A percentile compares a stretch with the other conserved stretches of the same genome.
Conservation (phyloP, 2,797 vertebrate genomes). For the Phaenicophaeus curvirostris region DNA sequence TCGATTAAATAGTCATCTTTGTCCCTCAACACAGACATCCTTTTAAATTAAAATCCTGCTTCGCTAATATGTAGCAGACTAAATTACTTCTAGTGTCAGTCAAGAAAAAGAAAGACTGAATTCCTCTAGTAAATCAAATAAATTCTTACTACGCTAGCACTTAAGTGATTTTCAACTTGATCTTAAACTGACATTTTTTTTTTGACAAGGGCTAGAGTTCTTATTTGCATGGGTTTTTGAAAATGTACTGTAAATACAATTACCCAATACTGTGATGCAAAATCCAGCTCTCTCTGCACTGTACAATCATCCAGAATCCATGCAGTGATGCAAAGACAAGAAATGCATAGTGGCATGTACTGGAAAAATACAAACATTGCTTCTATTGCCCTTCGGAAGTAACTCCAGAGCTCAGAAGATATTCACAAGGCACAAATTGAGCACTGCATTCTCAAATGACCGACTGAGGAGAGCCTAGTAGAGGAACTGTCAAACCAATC, state of each 20-base stretch:
- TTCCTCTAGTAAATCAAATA: not conserved
- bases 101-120: not conserved
- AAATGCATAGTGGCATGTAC: not conserved
- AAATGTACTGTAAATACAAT: not conserved
- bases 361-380: not conserved
- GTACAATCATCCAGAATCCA: not conserved
- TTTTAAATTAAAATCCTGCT: not conserved
- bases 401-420: not conserved
- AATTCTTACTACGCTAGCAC: not conserved
- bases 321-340: not conserved
- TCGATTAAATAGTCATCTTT: not conserved
- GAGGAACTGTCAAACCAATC: not conserved
- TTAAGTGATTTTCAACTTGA: not conserved
- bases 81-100: not conserved
- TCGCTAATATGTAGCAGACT: not conserved
- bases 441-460: not conserved
- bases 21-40: not conserved
- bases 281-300: not conserved
- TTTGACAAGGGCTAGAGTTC: not conserved
- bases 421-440: not conserved
- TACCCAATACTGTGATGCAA: not conserved
- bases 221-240: not conserved
- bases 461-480: accelerated
- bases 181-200: not conserved
- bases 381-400: not conserved